Evolutionary conservation across 1,140 invertebrate species (phyloP).

Genomic region (Habropoda laboriosa): DNA sequence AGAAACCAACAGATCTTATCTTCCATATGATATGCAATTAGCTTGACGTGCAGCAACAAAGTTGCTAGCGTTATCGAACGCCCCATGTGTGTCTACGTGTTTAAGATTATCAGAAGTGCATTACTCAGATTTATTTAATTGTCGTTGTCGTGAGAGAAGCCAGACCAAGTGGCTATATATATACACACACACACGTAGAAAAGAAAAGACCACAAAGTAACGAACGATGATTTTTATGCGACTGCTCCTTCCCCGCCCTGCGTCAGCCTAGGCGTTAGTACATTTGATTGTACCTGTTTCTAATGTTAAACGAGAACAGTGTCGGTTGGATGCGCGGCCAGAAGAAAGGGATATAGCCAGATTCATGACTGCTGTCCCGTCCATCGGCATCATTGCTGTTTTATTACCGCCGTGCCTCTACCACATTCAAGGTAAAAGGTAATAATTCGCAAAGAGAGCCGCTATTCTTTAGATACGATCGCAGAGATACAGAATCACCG

Average conservation of each 20-base stretch:
- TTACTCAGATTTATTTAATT: background rate
- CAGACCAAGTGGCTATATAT: background rate
- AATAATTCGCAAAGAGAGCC: conserved; percentile 66
- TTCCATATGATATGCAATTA: too few species aligned
- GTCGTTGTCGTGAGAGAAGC: background rate
- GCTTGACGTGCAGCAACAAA: background rate
- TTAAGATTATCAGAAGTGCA: background rate
- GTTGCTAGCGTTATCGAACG: background rate
- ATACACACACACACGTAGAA: too few species aligned
- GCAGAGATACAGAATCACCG: conserved; percentile 6
- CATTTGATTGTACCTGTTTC: conserved; percentile 74
- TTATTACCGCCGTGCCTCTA: conserved; percentile 75
- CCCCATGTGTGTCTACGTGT: background rate
- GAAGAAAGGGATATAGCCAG: conserved; percentile 75
- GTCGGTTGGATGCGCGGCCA: conserved; percentile 75
- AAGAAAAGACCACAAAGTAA: background rate
- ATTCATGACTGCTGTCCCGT: conserved; percentile 78
- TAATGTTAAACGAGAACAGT: conserved; percentile 78
- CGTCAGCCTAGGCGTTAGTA: conserved; percentile 58
- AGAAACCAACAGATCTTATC: too few species aligned
- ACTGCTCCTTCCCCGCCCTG: conserved; percentile 55
- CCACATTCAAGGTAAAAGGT: conserved; percentile 78
- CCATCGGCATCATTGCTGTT: conserved; percentile 78
- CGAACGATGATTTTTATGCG: background rate
- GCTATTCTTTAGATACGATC: conserved; percentile 63